Percentiles rank a stretch among this genome's conserved stretches.
Evolutionary conservation across 2,113 vertebrate species (phyloP).

Genomic region (Chunga burmeisteri): DNA sequence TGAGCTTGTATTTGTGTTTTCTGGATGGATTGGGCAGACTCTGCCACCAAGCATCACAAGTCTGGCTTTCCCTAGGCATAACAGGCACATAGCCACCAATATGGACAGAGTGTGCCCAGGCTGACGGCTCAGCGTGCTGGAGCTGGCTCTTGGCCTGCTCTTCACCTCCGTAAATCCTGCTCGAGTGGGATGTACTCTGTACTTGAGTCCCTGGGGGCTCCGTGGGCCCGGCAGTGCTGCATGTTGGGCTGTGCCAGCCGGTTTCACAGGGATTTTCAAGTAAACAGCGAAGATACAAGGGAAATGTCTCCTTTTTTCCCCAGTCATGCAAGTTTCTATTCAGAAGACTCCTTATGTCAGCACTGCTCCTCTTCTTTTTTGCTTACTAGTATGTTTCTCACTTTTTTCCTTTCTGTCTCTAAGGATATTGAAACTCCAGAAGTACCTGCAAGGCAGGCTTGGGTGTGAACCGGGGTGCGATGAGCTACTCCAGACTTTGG

Average conservation of each 20-base stretch:
- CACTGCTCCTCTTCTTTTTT: neutral
- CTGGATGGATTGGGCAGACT: neutral
- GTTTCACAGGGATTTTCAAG: neutral
- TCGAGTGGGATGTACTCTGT: neutral
- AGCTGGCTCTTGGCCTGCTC: neutral
- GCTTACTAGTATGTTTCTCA: neutral
- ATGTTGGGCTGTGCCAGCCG: neutral
- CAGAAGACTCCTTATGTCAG: neutral
- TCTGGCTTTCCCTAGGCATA: neutral
- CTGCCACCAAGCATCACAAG: neutral
- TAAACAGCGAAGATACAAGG: neutral
- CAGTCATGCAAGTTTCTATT: neutral
- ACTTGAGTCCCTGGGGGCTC: neutral
- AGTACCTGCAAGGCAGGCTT: neutral
- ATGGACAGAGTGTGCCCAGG: neutral
- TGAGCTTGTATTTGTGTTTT: neutral
- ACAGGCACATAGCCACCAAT: accelerated
- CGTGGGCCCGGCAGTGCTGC: accelerated
- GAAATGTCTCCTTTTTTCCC: neutral
- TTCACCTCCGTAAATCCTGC: neutral
- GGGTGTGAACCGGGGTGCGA: neutral
- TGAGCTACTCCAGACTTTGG: neutral
- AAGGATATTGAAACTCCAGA: neutral
- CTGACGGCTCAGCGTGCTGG: neutral
- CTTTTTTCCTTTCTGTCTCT: neutral